Percentiles rank a stretch among this genome's conserved stretches.
phyloP scores from a whole-genome alignment of 2,113 vertebrate genomes.

The Mixornis gularis region DNA sequence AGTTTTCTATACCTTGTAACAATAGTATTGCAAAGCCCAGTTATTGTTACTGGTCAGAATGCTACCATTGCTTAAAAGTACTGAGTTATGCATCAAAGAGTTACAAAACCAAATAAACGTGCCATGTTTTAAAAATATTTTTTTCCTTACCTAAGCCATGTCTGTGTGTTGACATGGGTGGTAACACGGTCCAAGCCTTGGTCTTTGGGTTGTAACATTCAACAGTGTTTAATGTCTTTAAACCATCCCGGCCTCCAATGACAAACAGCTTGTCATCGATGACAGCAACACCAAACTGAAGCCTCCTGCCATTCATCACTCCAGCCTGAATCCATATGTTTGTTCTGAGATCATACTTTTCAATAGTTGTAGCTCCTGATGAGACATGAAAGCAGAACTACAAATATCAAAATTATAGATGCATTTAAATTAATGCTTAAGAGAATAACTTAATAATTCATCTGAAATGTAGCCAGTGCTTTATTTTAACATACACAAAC shows the following conservation, averaged over 20 bases:
- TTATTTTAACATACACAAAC: not conserved
- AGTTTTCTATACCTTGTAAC: not conserved
- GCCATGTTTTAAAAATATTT: not conserved
- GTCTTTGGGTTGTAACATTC: slow-evolving; percentile 82
- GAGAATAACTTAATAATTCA: not conserved
- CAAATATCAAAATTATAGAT: not conserved
- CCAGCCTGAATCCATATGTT: slow-evolving; percentile 81
- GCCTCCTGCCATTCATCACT: slow-evolving; percentile 76
- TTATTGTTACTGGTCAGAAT: not conserved
- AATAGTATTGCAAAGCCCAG: not conserved
- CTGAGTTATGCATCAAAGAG: not conserved
- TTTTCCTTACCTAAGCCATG: slow-evolving; percentile 78
- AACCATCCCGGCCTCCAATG: slow-evolving; percentile 80
- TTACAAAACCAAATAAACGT: not conserved
- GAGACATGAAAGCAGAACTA: slow-evolving; percentile 33
- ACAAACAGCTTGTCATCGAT: slow-evolving; percentile 81
- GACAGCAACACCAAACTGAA: slow-evolving; percentile 81
- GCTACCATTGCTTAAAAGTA: not conserved
- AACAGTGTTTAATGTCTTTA: slow-evolving; percentile 82
- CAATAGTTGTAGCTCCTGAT: slow-evolving; percentile 79
- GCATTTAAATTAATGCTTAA: not conserved
- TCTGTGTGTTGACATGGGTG: slow-evolving; percentile 80
- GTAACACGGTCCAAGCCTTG: slow-evolving; percentile 78
- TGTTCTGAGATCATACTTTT: slow-evolving; percentile 81
- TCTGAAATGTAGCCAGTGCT: not conserved